Evolutionary conservation across 2,888 invertebrate species (phyloP).

Genomic region (Drosophila neotestacea): DNA sequence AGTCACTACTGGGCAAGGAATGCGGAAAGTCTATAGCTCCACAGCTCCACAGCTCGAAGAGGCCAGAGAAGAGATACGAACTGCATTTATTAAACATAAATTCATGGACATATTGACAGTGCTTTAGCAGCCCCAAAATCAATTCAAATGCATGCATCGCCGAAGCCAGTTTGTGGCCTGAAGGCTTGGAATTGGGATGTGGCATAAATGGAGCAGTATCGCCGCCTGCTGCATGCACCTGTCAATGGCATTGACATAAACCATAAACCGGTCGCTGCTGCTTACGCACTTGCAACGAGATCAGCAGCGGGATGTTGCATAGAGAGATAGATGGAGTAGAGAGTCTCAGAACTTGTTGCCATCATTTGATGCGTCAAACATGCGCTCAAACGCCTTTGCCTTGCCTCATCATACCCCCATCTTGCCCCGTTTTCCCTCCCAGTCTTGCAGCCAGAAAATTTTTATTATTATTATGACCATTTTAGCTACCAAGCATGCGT

Average conservation of each 20-base stretch:
- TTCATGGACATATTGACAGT: constrained; percentile 65
- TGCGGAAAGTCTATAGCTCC: constrained; percentile 60
- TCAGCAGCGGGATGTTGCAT: constrained; percentile 52
- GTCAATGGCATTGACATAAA: constrained; percentile 80
- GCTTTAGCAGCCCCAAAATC: constrained; percentile 57
- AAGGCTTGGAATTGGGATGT: constrained; percentile 24
- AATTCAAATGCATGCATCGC: constrained; percentile 59
- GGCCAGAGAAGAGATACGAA: constrained; percentile 13
- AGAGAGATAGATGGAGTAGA: neutral
- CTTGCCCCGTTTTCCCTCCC: constrained; percentile 19
- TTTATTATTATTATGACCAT: constrained; percentile 80
- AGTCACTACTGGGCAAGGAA: constrained; percentile 61
- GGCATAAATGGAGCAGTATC: constrained; percentile 73
- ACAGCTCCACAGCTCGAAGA: no score
- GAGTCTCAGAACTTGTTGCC: constrained; percentile 62
- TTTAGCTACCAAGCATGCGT: constrained; percentile 79
- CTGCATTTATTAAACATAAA: constrained; percentile 77
- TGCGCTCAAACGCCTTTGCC: constrained; percentile 76
- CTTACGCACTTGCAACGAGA: constrained; percentile 74
- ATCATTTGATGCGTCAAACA: constrained; percentile 77
- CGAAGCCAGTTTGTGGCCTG: constrained; percentile 43
- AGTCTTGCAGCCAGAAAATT: constrained; percentile 65
- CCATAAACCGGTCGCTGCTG: constrained; percentile 76
- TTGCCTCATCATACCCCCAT: neutral
- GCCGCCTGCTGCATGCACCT: constrained; percentile 69